Evolutionary conservation across 2,113 vertebrate genomes (phyloP).

Genomic region (Phaethornis superciliosus): DNA sequence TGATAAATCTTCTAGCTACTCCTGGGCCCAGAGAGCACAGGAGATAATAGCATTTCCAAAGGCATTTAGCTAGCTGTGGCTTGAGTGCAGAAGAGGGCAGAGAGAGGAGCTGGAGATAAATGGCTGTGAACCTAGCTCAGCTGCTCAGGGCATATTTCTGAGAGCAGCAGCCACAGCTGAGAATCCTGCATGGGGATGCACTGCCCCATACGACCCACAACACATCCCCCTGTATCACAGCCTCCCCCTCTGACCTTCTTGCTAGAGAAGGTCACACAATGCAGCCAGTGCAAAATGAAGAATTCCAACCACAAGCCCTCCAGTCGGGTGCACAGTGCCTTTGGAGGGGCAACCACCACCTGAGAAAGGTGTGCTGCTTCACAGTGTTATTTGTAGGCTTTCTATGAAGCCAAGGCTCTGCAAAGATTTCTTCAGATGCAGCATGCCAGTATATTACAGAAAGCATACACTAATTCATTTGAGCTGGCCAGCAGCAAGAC

Average conservation of each 20-base stretch:
- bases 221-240: too few relatives aligned
- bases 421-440: neutral
- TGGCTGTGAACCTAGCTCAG: constrained; percentile 37
- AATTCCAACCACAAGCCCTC: neutral
- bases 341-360: neutral
- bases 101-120: constrained; percentile 52
- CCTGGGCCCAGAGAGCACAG: constrained; percentile 26
- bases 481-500: neutral
- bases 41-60: constrained; percentile 66
- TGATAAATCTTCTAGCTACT: constrained; percentile 31
- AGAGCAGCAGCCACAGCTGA: constrained; percentile 52
- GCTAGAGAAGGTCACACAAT: neutral
- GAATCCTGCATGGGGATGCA: constrained; percentile 7
- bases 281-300: neutral
- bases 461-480: neutral
- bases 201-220: neutral
- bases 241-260: fast-evolving
- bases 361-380: neutral
- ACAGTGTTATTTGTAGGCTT: neutral
- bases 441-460: neutral
- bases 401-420: neutral
- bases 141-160: constrained; percentile 46
- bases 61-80: constrained; percentile 39
- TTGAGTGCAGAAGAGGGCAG: constrained; percentile 38
- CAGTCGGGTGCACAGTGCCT: neutral